Evolutionary conservation across 1,140 invertebrate genomes (phyloP).

Genomic region (Teleopsis dalmanni): DNA sequence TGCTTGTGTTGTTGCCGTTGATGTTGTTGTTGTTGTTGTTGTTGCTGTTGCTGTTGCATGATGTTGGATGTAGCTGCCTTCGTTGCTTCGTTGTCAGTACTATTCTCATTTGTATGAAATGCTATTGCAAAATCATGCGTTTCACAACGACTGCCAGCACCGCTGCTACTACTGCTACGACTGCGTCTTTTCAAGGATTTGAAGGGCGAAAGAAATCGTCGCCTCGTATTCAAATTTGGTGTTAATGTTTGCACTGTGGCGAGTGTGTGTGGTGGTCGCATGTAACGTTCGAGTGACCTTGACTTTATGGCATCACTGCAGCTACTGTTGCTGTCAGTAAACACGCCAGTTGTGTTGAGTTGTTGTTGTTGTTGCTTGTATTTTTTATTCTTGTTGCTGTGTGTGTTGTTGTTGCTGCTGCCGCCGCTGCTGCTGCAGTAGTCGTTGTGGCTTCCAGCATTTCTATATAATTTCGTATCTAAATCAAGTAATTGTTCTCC

Average conservation of each 20-base stretch:
- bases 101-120: background rate
- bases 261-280: conserved; percentile 25
- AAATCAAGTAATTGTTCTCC: too few species aligned
- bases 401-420: background rate
- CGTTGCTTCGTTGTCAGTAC: conserved; percentile 22
- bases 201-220: conserved; percentile 37
- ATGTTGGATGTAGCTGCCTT: background rate
- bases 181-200: conserved; percentile 37
- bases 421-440: background rate
- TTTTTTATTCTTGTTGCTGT: background rate
- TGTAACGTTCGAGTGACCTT: conserved; percentile 40
- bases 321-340: background rate
- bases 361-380: conserved; percentile 2
- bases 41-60: background rate
- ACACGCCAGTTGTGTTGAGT: background rate
- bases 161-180: conserved; percentile 41
- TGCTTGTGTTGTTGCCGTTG: conserved; percentile 5
- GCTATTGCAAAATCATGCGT: conserved; percentile 18
- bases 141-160: conserved; percentile 17
- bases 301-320: conserved; percentile 20
- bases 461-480: too few species aligned
- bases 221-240: conserved; percentile 29
- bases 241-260: conserved; percentile 25
- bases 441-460: background rate
- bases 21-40: background rate